A percentile compares a stretch with the other conserved stretches of the same genome.
Evolutionary conservation across 2,888 invertebrate species (phyloP).

Genomic region (Muscina levida): DNA sequence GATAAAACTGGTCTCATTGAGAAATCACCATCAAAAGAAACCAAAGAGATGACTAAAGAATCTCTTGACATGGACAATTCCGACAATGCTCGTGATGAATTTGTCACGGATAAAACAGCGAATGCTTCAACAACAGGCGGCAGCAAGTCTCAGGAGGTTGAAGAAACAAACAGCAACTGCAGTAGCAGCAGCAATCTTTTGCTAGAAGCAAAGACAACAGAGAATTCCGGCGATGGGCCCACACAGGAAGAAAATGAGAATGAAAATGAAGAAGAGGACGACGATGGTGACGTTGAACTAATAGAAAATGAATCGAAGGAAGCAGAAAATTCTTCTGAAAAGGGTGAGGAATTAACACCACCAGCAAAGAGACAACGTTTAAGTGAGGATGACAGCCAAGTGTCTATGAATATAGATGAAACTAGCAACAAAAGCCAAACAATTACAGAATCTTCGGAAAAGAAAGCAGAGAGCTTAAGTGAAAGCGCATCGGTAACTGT

Average conservation of each 20-base stretch:
- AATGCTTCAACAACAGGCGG: slow-evolving; percentile 12
- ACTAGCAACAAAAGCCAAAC: slow-evolving; percentile 43
- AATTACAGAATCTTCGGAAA: slow-evolving; percentile 8
- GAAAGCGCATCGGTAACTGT: background rate
- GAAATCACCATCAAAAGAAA: background rate
- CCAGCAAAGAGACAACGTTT: slow-evolving; percentile 69
- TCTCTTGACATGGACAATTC: slow-evolving; percentile 72
- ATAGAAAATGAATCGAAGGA: slow-evolving; percentile 63
- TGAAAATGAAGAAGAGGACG: slow-evolving; percentile 65
- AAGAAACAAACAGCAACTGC: slow-evolving; percentile 73
- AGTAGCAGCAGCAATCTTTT: slow-evolving; percentile 74
- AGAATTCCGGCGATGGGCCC: slow-evolving; percentile 42
- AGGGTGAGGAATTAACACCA: slow-evolving; percentile 65
- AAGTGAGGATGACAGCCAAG: slow-evolving; percentile 62
- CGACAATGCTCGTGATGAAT: slow-evolving; percentile 77
- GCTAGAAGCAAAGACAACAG: slow-evolving; percentile 69
- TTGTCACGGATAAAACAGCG: slow-evolving; percentile 61
- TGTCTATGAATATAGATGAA: slow-evolving; percentile 53
- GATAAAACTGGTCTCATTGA: background rate
- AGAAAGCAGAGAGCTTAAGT: slow-evolving; percentile 37
- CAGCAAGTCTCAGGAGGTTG: slow-evolving; percentile 49
- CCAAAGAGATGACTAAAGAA: slow-evolving; percentile 25
- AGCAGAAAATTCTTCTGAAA: slow-evolving; percentile 50
- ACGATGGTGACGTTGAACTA: slow-evolving; percentile 61
- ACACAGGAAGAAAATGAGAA: slow-evolving; percentile 58